Conservation (phyloP, 2,797 vertebrate species). For the Myripristis murdjan region DNA sequence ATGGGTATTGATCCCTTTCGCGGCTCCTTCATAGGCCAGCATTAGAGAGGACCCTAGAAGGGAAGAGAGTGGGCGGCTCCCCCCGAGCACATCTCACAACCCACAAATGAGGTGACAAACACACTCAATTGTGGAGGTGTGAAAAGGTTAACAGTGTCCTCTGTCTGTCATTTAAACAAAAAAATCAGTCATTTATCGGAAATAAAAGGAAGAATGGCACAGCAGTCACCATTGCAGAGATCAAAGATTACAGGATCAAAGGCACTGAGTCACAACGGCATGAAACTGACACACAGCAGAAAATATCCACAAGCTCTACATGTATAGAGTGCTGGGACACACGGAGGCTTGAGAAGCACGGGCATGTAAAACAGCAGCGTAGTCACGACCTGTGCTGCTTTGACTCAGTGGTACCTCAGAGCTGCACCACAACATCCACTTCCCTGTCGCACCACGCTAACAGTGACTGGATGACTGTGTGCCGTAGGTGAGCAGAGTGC, state of each 20-base stretch:
- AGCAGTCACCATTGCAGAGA: slow-evolving; percentile 40
- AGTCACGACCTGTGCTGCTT: slow-evolving; percentile 49
- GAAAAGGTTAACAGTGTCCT: slow-evolving; percentile 71
- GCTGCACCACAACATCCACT: slow-evolving; percentile 31
- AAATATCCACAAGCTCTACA: slow-evolving; percentile 25
- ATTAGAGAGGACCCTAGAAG: slow-evolving; percentile 51
- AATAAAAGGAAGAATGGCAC: slow-evolving; percentile 64
- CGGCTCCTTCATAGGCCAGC: slow-evolving; percentile 51
- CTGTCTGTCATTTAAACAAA: slow-evolving; percentile 61
- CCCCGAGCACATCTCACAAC: slow-evolving; percentile 53
- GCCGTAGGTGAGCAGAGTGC: not conserved
- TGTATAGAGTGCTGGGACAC: slow-evolving; percentile 19
- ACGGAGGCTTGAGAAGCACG: slow-evolving; percentile 40
- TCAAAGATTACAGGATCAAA: slow-evolving; percentile 49
- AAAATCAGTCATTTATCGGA: slow-evolving; percentile 75
- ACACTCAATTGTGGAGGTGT: slow-evolving; percentile 50
- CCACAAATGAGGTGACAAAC: slow-evolving; percentile 70
- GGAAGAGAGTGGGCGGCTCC: slow-evolving; percentile 52
- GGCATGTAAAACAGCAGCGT: slow-evolving; percentile 26
- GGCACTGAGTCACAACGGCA: slow-evolving; percentile 59
- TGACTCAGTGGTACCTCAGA: slow-evolving; percentile 40
- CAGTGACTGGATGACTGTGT: slow-evolving; percentile 4
- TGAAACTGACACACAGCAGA: slow-evolving; percentile 55
- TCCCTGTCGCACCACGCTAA: slow-evolving; percentile 20
- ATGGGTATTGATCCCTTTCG: slow-evolving; percentile 73